phyloP scores from a whole-genome alignment of 2,888 invertebrate species.

The Lumbricus terrestris region DNA sequence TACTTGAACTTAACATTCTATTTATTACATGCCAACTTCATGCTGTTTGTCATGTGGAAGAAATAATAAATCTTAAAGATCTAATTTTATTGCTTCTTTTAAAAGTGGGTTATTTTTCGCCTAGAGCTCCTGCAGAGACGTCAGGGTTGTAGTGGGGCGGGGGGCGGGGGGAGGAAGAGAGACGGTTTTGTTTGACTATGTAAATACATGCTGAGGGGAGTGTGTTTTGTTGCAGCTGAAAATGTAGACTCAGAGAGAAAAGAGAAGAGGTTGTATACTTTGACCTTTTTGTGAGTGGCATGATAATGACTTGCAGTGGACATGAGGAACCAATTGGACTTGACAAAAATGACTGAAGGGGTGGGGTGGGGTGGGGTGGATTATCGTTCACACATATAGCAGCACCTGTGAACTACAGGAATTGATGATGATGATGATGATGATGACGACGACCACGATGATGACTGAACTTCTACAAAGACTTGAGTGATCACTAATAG shows the following conservation, averaged over 20 bases:
- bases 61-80: no score
- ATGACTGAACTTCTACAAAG: neutral
- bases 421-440: neutral
- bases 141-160: neutral
- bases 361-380: neutral
- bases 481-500: neutral
- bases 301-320: neutral
- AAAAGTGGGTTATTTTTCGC: no score
- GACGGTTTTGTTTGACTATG: neutral
- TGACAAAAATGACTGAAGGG: no score
- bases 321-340: neutral
- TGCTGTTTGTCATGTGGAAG: no score
- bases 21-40: no score
- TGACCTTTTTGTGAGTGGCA: neutral
- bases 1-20: no score
- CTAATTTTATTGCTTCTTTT: no score
- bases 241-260: neutral
- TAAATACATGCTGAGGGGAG: neutral
- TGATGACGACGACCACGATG: neutral
- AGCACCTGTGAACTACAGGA: neutral
- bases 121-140: neutral
- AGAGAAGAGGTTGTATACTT: neutral
- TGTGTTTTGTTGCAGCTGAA: neutral
- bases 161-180: neutral
- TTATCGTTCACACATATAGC: neutral